These are phyloP conservation scores for Takifugu flavidus DNA, from an alignment of 2,113 vertebrate genomes.

Conservation along the genomic window DNA sequence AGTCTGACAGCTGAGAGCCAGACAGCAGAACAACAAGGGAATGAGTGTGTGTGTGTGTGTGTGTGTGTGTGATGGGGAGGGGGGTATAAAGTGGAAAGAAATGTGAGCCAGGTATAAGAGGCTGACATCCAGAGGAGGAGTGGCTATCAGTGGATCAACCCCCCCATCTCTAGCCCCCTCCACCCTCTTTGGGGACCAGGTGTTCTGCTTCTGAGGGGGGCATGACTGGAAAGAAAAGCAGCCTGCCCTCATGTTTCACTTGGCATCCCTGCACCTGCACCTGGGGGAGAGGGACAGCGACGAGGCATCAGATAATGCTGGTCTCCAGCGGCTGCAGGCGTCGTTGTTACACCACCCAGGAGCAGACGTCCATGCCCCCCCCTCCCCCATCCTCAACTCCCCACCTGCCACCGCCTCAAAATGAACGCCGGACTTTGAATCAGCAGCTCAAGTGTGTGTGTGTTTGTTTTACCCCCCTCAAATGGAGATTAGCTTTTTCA, in stretches of 20 bases:
- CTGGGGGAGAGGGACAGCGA: slow-evolving; percentile 43
- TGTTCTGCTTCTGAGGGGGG: slow-evolving; percentile 57
- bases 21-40: slow-evolving; percentile 43
- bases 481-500: background rate
- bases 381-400: slow-evolving; percentile 42
- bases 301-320: slow-evolving; percentile 60
- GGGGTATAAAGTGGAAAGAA: background rate
- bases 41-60: no score
- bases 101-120: slow-evolving; percentile 3
- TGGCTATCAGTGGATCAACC: slow-evolving; percentile 22
- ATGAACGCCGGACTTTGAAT: slow-evolving; percentile 61
- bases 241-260: slow-evolving; percentile 60
- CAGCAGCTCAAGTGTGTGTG: slow-evolving; percentile 45
- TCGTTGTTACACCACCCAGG: slow-evolving; percentile 54
- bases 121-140: slow-evolving; percentile 18
- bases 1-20: slow-evolving; percentile 68
- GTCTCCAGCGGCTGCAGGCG: slow-evolving; percentile 52
- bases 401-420: slow-evolving; percentile 44
- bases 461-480: background rate
- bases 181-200: slow-evolving; percentile 48
- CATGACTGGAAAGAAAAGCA: slow-evolving; percentile 35
- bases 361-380: slow-evolving; percentile 51
- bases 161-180: background rate
- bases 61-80: no score
- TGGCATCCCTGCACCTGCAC: slow-evolving; percentile 72